These are phyloP conservation scores for Polydrusus pterygomalis DNA, from an alignment of 2,888 invertebrate species.

Conservation along the genomic window DNA sequence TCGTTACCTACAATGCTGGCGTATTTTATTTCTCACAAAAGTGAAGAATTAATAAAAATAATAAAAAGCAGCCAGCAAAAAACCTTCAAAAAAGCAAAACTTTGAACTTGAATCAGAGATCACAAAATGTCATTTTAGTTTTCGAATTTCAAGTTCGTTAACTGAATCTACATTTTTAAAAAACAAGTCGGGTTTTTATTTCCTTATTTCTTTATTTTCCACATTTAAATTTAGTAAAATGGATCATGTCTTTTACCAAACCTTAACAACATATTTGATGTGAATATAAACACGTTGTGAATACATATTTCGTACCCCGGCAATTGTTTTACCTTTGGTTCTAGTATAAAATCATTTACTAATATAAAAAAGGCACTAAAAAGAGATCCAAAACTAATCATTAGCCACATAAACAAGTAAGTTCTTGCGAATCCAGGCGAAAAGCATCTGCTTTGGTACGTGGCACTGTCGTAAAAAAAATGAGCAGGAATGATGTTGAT, in stretches of 20 bases:
- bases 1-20: too few relatives aligned
- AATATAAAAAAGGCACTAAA: slow-evolving; percentile 63
- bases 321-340: slow-evolving; percentile 58
- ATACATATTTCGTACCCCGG: slow-evolving; percentile 64
- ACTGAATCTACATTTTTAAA: too few relatives aligned
- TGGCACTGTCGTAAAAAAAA: slow-evolving; percentile 56
- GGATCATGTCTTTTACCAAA: slow-evolving; percentile 54
- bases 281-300: slow-evolving; percentile 63
- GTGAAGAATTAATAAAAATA: too few relatives aligned
- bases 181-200: too few relatives aligned
- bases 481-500: slow-evolving; percentile 61
- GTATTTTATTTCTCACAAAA: too few relatives aligned
- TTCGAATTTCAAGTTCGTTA: too few relatives aligned
- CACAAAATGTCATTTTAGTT: too few relatives aligned
- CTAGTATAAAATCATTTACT: slow-evolving; percentile 63
- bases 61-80: too few relatives aligned
- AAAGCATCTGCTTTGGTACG: slow-evolving; percentile 55
- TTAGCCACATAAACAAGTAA: slow-evolving; percentile 61
- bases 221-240: slow-evolving; percentile 38
- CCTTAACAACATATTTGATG: slow-evolving; percentile 60
- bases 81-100: too few relatives aligned
- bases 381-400: slow-evolving; percentile 63
- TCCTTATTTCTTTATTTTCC: background rate
- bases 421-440: slow-evolving; percentile 56
- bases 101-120: too few relatives aligned